These are phyloP conservation scores for Criorhina ranunculi DNA, from an alignment of 2,888 invertebrate genomes.

Conservation along the genomic window DNA sequence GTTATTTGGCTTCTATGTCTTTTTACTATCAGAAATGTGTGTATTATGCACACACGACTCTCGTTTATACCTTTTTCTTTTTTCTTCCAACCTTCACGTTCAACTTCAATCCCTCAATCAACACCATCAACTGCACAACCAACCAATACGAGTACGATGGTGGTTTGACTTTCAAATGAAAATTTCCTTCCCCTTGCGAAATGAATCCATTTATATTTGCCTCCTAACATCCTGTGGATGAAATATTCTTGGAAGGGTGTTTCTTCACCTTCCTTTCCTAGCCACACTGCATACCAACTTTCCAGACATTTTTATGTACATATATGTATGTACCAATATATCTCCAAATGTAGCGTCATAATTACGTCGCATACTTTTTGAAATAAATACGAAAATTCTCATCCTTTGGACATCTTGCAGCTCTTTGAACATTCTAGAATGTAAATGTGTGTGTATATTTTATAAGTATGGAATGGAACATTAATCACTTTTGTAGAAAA, in stretches of 20 bases:
- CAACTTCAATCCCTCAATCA: conserved; percentile 23
- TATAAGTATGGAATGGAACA: neutral
- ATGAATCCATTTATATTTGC: neutral
- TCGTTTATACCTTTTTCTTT: conserved; percentile 3
- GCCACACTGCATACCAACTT: conserved; percentile 6
- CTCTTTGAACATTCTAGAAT: conserved; percentile 7
- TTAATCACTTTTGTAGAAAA: too few relatives aligned
- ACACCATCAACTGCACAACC: conserved; percentile 4
- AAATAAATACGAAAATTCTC: conserved; percentile 1
- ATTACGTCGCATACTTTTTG: neutral
- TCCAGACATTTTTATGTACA: conserved; percentile 1
- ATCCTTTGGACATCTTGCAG: neutral
- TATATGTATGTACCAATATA: neutral
- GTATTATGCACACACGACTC: conserved; percentile 3
- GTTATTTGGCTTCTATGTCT: conserved; percentile 11
- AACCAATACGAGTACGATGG: conserved; percentile 9
- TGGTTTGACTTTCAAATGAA: conserved; percentile 17
- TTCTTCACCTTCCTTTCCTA: conserved; percentile 3
- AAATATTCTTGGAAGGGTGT: conserved; percentile 16
- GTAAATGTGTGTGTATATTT: neutral
- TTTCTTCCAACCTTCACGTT: conserved; percentile 13
- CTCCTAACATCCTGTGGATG: conserved; percentile 8
- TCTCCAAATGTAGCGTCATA: neutral
- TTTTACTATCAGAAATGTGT: conserved; percentile 6
- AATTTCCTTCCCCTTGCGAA: conserved; percentile 10